A percentile compares a stretch with the other conserved stretches of the same genome.
Evolutionary conservation across 2,888 invertebrate species (phyloP).

Genomic region (Cheiracanthium punctorium): DNA sequence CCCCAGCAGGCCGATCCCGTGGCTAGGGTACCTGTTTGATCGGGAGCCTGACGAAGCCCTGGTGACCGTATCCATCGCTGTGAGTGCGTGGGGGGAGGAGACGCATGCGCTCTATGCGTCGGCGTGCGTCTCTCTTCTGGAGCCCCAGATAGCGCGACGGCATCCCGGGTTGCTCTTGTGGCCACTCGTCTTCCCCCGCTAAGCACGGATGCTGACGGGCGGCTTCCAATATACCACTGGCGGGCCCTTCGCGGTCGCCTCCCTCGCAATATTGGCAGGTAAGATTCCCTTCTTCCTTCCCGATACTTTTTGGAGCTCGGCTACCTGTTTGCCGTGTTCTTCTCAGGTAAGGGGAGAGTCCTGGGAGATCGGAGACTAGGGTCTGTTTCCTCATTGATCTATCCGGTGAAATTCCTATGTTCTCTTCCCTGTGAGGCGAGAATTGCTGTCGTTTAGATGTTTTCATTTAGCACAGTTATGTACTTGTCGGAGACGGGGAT

Average conservation of each 20-base stretch:
- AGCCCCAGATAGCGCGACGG: background rate
- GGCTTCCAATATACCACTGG: background rate
- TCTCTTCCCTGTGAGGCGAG: no score
- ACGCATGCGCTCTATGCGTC: background rate
- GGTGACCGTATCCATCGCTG: background rate
- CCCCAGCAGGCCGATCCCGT: no score
- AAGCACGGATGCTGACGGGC: constrained; percentile 12
- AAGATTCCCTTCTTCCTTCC: background rate
- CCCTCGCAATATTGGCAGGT: background rate
- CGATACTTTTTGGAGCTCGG: no score
- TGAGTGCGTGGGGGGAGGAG: background rate
- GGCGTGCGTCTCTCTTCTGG: background rate
- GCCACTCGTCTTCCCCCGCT: background rate
- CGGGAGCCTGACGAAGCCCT: background rate
- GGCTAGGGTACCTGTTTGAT: constrained; percentile 1
- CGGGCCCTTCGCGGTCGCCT: constrained; percentile 13
- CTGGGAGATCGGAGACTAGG: no score
- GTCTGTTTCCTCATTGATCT: no score
- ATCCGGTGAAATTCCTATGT: no score
- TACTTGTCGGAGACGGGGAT: no score
- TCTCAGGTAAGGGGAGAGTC: no score
- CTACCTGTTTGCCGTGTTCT: no score
- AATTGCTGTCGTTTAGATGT: no score
- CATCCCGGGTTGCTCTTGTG: background rate
- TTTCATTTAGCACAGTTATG: no score